Evolutionary conservation across 2,888 invertebrate genomes (phyloP).

Genomic region (Andricus curvator): DNA sequence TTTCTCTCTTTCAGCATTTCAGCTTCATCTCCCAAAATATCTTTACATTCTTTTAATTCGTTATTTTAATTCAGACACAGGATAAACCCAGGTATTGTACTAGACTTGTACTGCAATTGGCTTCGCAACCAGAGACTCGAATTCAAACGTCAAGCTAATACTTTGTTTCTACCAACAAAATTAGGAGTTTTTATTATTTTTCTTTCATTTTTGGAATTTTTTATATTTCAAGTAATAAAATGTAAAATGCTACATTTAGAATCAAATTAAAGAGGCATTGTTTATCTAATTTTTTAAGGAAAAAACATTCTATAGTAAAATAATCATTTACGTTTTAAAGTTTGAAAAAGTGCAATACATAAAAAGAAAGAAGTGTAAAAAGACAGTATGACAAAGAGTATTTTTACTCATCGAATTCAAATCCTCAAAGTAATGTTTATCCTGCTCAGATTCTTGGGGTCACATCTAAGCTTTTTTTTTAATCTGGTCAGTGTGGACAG

Average conservation of each 20-base stretch:
- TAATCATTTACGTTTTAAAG: neutral
- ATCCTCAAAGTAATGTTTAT: slow-evolving; percentile 31
- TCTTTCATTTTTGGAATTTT: neutral
- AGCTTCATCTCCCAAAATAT: slow-evolving; percentile 46
- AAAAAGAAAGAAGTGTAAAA: too few species aligned
- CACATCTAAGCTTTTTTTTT: slow-evolving; percentile 11
- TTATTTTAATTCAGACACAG: slow-evolving; percentile 25
- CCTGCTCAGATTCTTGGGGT: neutral
- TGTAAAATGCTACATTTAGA: too few species aligned
- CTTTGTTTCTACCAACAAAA: neutral
- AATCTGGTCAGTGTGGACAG: slow-evolving; percentile 71
- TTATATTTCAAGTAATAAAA: neutral
- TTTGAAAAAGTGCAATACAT: neutral
- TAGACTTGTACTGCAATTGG: slow-evolving; percentile 8
- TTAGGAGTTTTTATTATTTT: neutral
- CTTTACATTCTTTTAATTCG: slow-evolving; percentile 5
- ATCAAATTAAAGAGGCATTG: too few species aligned
- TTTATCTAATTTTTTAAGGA: neutral
- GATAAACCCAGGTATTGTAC: slow-evolving; percentile 30
- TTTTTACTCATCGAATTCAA: neutral
- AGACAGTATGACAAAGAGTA: too few species aligned
- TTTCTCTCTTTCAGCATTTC: slow-evolving; percentile 36
- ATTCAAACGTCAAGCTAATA: slow-evolving; percentile 14
- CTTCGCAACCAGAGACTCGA: neutral
- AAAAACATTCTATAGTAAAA: neutral